These are phyloP conservation scores for Odontesthes bonariensis DNA, from an alignment of 2,113 vertebrate species.

Conservation along the genomic window DNA sequence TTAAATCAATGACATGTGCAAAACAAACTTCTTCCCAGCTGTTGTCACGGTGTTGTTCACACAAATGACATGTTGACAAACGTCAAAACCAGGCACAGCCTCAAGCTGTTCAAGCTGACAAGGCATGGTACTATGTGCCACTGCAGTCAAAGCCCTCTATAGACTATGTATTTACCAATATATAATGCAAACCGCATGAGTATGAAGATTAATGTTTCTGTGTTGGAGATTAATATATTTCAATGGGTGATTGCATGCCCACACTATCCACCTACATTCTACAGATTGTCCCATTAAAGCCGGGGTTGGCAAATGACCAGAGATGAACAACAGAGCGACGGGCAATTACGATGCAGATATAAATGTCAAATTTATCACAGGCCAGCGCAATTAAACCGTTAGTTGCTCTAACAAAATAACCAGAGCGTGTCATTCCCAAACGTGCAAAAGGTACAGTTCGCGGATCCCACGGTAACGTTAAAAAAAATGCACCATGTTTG, in stretches of 20 bases:
- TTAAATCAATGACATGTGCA: background rate
- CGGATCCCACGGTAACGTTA: constrained; percentile 48
- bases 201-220: too few relatives aligned
- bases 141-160: background rate
- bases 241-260: background rate
- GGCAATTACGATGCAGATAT: background rate
- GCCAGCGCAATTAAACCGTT: constrained; percentile 6
- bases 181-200: background rate
- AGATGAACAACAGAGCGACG: constrained; percentile 22
- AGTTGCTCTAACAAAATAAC: constrained; percentile 19
- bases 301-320: constrained; percentile 1
- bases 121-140: accelerated
- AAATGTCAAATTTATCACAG: constrained; percentile 4
- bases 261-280: constrained; percentile 47
- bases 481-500: constrained; percentile 38
- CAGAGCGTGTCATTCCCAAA: constrained; percentile 63
- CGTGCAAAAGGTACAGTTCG: constrained; percentile 56
- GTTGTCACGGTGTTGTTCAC: background rate
- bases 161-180: too few relatives aligned
- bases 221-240: background rate
- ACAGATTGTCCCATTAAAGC: constrained; percentile 32
- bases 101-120: background rate
- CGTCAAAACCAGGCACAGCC: constrained; percentile 1
- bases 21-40: background rate
- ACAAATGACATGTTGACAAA: background rate